Evolutionary conservation across 1,140 invertebrate genomes (phyloP).

Genomic region (Drosophila athabasca): DNA sequence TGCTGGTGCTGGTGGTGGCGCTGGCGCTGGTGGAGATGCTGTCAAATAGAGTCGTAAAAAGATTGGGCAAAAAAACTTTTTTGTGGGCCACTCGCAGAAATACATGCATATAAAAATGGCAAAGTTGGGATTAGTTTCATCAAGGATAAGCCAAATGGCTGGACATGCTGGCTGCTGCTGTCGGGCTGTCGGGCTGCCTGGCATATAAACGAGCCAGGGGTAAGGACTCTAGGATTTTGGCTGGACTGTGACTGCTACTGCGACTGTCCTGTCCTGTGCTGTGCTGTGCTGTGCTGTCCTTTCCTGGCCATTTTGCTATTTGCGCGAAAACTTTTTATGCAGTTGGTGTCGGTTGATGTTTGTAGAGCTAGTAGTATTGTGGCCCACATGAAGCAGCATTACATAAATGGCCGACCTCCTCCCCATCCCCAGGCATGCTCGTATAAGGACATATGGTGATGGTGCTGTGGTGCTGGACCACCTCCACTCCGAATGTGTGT

Average conservation of each 20-base stretch:
- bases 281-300: background rate
- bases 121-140: constrained; percentile 81
- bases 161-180: constrained; percentile 54
- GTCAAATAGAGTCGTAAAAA: constrained; percentile 81
- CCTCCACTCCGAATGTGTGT: constrained; percentile 1
- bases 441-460: too few species aligned
- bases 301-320: constrained; percentile 59
- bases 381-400: constrained; percentile 35
- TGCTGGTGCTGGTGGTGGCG: constrained; percentile 22
- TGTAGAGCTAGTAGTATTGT: constrained; percentile 35
- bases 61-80: constrained; percentile 80
- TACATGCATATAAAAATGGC: constrained; percentile 80
- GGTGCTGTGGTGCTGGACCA: too few species aligned
- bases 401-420: constrained; percentile 37
- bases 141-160: constrained; percentile 81
- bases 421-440: background rate
- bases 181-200: constrained; percentile 6
- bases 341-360: constrained; percentile 47
- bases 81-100: constrained; percentile 75
- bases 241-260: background rate
- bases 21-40: constrained; percentile 39
- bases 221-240: constrained; percentile 27
- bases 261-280: constrained; percentile 1
- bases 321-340: constrained; percentile 75
- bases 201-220: constrained; percentile 61